phyloP scores from a whole-genome alignment of 2,888 invertebrate genomes.

The Therioaphis trifolii region DNA sequence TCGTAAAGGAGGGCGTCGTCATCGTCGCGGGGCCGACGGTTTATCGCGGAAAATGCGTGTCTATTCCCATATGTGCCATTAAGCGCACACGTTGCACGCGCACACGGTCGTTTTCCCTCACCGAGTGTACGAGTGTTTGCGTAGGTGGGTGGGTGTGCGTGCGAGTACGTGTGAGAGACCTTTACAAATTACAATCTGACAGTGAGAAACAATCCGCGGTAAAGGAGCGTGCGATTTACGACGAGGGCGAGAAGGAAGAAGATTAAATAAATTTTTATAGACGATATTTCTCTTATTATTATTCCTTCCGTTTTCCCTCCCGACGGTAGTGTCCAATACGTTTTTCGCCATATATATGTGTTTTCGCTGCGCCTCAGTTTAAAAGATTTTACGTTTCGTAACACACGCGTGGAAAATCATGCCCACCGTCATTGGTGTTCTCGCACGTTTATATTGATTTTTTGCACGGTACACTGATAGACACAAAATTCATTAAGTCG shows the following conservation, averaged over 20 bases:
- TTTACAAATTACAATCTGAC: constrained; percentile 34
- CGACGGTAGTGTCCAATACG: background rate
- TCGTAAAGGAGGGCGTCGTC: constrained; percentile 10
- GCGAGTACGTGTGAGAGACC: background rate
- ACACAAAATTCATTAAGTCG: too few relatives aligned
- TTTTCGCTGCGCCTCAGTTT: background rate
- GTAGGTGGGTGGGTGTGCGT: background rate
- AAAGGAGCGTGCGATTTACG: background rate
- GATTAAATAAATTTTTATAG: constrained; percentile 36
- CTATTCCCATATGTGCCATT: constrained; percentile 44
- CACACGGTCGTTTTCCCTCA: background rate
- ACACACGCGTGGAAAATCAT: too few relatives aligned
- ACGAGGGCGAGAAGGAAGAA: constrained; percentile 2
- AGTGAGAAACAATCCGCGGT: constrained; percentile 39
- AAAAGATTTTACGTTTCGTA: background rate
- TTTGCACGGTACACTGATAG: too few relatives aligned
- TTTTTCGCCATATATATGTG: background rate
- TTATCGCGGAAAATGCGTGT: constrained; percentile 46
- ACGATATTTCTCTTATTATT: constrained; percentile 17
- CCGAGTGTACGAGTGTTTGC: background rate
- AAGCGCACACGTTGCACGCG: background rate
- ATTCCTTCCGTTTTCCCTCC: background rate
- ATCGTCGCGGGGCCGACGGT: background rate
- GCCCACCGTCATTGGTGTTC: too few relatives aligned
- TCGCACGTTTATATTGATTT: too few relatives aligned